Evolutionary conservation across 1,140 invertebrate species (phyloP).

Genomic region (Drosophila lowei): DNA sequence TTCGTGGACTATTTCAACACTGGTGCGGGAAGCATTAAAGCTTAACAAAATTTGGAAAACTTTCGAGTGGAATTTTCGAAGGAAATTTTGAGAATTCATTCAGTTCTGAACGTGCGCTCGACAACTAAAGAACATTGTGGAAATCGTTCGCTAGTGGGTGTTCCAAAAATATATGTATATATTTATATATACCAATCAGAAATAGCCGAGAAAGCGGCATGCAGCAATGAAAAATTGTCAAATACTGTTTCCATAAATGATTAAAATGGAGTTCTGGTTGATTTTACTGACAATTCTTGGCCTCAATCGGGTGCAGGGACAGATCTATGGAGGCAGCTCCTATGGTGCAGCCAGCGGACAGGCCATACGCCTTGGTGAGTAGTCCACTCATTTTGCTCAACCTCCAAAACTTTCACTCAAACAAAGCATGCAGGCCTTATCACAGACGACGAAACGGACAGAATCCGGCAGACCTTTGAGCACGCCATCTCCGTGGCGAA

Average conservation of each 20-base stretch:
- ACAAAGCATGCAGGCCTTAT: conserved; percentile 60
- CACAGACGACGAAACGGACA: conserved; percentile 60
- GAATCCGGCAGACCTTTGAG: conserved; percentile 68
- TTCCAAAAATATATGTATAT: conserved; percentile 56
- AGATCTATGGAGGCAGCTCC: conserved; percentile 44
- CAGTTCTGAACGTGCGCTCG: conserved; percentile 51
- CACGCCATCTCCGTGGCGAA: conserved; percentile 74
- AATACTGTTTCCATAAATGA: not conserved
- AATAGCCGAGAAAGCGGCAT: conserved; percentile 9
- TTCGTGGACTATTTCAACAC: conserved; percentile 22
- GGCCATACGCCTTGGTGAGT: conserved; percentile 68
- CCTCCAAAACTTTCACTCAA: conserved; percentile 44
- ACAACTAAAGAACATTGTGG: conserved; percentile 25
- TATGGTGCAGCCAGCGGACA: conserved; percentile 37
- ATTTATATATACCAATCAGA: conserved; percentile 28
- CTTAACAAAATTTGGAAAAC: conserved; percentile 57
- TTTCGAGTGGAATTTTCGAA: conserved; percentile 57
- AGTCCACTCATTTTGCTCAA: conserved; percentile 9
- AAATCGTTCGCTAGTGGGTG: conserved; percentile 17
- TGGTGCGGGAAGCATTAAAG: conserved; percentile 47
- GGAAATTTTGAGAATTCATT: conserved; percentile 11
- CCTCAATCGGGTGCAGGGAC: conserved; percentile 14
- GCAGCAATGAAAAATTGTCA: conserved; percentile 13
- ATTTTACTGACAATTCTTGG: conserved; percentile 38
- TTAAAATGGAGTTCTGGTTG: conserved; percentile 48